Percentiles rank a stretch among this genome's conserved stretches.
Evolutionary conservation across 2,113 vertebrate genomes (phyloP).

Genomic region (Panthera leo): DNA sequence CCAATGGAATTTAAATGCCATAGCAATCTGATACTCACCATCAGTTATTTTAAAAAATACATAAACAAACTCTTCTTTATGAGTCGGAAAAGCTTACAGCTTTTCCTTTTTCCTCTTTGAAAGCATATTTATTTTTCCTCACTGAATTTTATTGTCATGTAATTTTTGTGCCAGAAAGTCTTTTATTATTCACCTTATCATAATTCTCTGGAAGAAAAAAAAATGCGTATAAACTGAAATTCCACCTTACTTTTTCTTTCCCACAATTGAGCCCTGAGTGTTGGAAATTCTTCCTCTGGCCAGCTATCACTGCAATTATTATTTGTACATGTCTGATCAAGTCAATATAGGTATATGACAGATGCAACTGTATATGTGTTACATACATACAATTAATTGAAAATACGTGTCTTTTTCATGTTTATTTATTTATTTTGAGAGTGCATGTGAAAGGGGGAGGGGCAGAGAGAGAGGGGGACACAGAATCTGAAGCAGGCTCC

Average conservation of each 20-base stretch:
- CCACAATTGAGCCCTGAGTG: background rate
- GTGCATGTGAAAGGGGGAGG: no score
- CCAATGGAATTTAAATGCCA: conserved; percentile 28
- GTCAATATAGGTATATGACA: background rate
- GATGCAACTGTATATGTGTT: background rate
- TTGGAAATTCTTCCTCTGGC: background rate
- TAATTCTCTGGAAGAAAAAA: background rate
- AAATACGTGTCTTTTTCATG: background rate
- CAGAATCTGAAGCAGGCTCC: no score
- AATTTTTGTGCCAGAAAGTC: background rate
- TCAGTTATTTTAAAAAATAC: background rate
- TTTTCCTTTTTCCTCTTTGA: conserved; percentile 38
- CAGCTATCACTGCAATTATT: background rate
- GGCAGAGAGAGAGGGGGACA: no score
- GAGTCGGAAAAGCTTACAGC: conserved; percentile 7
- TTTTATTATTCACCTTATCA: background rate
- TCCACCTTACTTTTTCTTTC: conserved; percentile 10
- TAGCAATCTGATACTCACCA: conserved; percentile 21
- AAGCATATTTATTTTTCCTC: background rate
- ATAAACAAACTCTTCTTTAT: background rate
- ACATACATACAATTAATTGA: background rate
- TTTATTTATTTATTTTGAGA: no score
- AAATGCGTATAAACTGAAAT: background rate
- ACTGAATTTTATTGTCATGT: background rate
- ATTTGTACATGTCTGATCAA: background rate